Conservation (phyloP, 2,113 vertebrate genomes). For the Menidia beryllina region DNA sequence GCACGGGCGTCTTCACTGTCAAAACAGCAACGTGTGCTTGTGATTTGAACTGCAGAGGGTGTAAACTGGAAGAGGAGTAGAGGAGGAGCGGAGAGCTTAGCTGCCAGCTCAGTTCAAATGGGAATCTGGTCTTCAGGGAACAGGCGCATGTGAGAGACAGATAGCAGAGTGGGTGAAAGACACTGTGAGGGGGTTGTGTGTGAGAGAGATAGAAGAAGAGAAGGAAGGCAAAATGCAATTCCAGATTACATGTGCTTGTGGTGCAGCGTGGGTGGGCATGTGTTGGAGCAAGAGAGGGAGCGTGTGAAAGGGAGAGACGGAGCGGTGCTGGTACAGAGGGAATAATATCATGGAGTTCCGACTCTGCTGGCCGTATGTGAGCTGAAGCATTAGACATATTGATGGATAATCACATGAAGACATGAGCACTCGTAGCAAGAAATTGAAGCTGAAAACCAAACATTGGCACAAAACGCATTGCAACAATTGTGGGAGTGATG, state of each 20-base stretch:
- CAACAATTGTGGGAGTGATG: slow-evolving; percentile 26
- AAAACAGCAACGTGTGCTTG: slow-evolving; percentile 31
- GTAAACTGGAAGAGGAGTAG: slow-evolving; percentile 7
- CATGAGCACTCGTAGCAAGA: slow-evolving; percentile 7
- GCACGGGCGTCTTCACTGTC: slow-evolving; percentile 30
- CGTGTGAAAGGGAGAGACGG: slow-evolving; percentile 27
- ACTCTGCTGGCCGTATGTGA: slow-evolving; percentile 13
- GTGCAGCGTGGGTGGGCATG: slow-evolving; percentile 72
- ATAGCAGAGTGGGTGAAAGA: slow-evolving; percentile 34
- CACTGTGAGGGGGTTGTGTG: background rate
- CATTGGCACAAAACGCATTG: slow-evolving; percentile 5
- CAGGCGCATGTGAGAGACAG: slow-evolving; percentile 43
- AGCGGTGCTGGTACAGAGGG: slow-evolving; percentile 22
- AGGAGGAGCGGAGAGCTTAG: slow-evolving; percentile 27
- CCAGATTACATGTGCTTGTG: slow-evolving; percentile 71
- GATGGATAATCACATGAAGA: slow-evolving; percentile 25
- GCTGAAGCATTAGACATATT: slow-evolving; percentile 42
- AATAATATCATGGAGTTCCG: slow-evolving; percentile 38
- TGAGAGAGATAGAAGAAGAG: slow-evolving; percentile 29
- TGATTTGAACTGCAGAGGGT: slow-evolving; percentile 33
- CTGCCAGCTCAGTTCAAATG: slow-evolving; percentile 62
- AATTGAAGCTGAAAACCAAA: slow-evolving; percentile 28
- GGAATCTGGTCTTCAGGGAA: slow-evolving; percentile 57
- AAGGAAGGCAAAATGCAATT: slow-evolving; percentile 55
- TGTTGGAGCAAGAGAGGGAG: slow-evolving; percentile 54